Percentiles rank a stretch among this genome's conserved stretches.
These are phyloP conservation scores for Macrophya alboannulata DNA, from an alignment of 2,888 invertebrate genomes.

Conservation along the genomic window DNA sequence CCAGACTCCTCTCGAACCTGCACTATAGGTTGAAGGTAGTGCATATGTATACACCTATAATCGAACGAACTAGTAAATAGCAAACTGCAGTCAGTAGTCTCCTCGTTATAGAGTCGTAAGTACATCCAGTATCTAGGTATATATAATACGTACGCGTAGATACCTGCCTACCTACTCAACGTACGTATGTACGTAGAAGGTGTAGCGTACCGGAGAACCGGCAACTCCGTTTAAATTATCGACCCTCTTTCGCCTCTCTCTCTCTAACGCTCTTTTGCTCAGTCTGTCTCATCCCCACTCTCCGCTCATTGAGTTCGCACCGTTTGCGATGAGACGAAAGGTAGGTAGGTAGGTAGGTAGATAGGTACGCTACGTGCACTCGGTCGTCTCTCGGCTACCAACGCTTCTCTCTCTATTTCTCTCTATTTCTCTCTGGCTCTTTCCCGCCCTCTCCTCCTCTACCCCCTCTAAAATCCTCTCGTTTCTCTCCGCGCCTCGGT, in stretches of 20 bases:
- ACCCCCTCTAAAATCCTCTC: slow-evolving; percentile 56
- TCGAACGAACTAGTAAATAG: neutral
- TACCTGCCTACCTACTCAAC: neutral
- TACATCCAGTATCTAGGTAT: slow-evolving; percentile 9
- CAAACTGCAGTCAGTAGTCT: neutral
- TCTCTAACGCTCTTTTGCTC: slow-evolving; percentile 30
- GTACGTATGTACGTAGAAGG: slow-evolving; percentile 1
- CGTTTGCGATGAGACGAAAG: slow-evolving; percentile 25
- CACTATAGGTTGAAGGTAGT: neutral
- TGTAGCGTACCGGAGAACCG: slow-evolving; percentile 40
- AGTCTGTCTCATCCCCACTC: slow-evolving; percentile 54
- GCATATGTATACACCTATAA: neutral
- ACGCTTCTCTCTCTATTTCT: slow-evolving; percentile 47
- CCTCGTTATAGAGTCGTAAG: neutral
- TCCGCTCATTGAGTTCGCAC: slow-evolving; percentile 42
- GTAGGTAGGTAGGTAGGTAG: slow-evolving; percentile 37
- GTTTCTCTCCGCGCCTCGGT: slow-evolving; percentile 14
- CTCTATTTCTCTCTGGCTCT: slow-evolving; percentile 44
- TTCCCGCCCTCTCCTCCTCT: slow-evolving; percentile 54
- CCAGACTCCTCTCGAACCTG: neutral
- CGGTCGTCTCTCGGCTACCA: slow-evolving; percentile 76
- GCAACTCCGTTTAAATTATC: slow-evolving; percentile 55
- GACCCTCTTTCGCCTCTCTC: slow-evolving; percentile 35
- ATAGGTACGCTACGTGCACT: slow-evolving; percentile 33
- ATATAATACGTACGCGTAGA: neutral